These are phyloP conservation scores for Dascyllus trimaculatus DNA, from an alignment of 2,113 vertebrate species.

Conservation along the genomic window DNA sequence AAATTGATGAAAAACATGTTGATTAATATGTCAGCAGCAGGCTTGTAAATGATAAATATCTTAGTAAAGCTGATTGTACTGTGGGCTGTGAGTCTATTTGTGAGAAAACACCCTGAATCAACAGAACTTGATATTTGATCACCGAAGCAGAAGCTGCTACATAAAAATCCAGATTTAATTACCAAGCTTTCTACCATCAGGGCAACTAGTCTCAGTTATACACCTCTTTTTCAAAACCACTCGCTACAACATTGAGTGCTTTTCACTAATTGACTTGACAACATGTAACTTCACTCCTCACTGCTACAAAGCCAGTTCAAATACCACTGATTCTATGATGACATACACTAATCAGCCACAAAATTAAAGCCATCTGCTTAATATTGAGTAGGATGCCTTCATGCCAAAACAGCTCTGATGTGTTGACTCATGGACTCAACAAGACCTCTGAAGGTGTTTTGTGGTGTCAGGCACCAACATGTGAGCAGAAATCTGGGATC, in stretches of 20 bases:
- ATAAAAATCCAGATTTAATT: conserved; percentile 3
- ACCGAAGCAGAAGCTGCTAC: conserved; percentile 12
- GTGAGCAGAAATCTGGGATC: no score
- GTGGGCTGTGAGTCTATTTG: conserved; percentile 4
- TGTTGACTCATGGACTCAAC: no score
- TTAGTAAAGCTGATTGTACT: conserved; percentile 10
- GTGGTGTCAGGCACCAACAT: no score
- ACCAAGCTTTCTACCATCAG: neutral
- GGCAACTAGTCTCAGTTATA: neutral
- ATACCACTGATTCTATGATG: no score
- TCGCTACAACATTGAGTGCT: neutral
- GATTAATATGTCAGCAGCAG: conserved; percentile 55
- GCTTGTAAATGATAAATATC: conserved; percentile 43
- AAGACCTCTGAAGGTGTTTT: no score
- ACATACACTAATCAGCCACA: no score
- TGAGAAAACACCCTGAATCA: conserved; percentile 26
- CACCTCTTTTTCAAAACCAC: neutral
- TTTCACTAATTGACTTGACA: no score
- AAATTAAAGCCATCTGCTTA: no score
- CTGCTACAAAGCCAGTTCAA: no score
- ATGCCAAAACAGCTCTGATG: no score
- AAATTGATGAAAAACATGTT: conserved; percentile 65
- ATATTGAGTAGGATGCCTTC: no score
- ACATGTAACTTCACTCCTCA: no score
- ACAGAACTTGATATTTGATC: conserved; percentile 6